These are phyloP conservation scores for Tachypleus tridentatus DNA, from an alignment of 1,140 invertebrate species.

Conservation along the genomic window DNA sequence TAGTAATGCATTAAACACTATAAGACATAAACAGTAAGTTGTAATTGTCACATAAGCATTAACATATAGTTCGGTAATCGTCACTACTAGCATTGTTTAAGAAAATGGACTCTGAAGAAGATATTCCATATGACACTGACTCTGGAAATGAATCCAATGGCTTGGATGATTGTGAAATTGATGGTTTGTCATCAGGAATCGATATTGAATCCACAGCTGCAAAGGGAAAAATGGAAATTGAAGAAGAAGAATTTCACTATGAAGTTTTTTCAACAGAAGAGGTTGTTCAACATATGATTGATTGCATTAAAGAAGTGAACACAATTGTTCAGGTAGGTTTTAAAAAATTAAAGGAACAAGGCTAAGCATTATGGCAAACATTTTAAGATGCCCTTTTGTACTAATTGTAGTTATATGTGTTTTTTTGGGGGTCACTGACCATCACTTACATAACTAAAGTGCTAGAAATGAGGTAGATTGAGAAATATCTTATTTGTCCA, in stretches of 20 bases:
- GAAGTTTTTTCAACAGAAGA: conserved; percentile 89
- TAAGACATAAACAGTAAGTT: no score
- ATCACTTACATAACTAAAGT: no score
- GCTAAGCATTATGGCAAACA: no score
- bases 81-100: background rate
- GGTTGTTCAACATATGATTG: conserved; percentile 94
- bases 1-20: no score
- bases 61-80: no score
- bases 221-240: conserved; percentile 20
- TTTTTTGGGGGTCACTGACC: no score
- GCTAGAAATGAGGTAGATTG: no score
- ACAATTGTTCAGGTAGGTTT: conserved; percentile 39
- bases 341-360: background rate
- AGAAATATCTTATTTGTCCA: no score
- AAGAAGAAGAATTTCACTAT: conserved; percentile 67
- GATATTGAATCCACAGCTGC: conserved; percentile 15
- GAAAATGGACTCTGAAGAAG: conserved; percentile 17
- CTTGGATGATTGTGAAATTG: conserved; percentile 9
- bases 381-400: no score
- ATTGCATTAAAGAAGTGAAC: conserved; percentile 86
- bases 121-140: conserved; percentile 17
- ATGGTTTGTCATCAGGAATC: conserved; percentile 16
- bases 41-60: no score
- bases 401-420: no score
- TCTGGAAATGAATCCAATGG: conserved; percentile 19